Conservation (phyloP, 2,888 invertebrate genomes). For the Biston stratarius region DNA sequence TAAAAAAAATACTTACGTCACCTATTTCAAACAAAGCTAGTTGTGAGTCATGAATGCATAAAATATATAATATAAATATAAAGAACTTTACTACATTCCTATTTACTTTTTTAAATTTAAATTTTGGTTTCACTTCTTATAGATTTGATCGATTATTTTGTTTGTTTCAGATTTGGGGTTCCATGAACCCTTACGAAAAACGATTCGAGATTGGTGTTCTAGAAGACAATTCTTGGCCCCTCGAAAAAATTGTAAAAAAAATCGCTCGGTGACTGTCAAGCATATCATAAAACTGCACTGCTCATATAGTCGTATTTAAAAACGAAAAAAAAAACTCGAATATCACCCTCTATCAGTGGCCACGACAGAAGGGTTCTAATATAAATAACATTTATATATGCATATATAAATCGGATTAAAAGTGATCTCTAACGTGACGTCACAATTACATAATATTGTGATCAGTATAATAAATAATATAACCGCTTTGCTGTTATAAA, state of each 20-base stretch:
- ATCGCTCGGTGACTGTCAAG: slow-evolving; percentile 82
- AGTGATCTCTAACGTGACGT: slow-evolving; percentile 85
- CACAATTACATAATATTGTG: slow-evolving; percentile 77
- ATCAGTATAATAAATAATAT: slow-evolving; percentile 59
- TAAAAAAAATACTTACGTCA: too few species aligned
- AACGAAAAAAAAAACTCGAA: slow-evolving; percentile 70
- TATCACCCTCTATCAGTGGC: slow-evolving; percentile 80
- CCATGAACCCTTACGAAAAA: slow-evolving; percentile 73
- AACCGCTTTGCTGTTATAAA: slow-evolving; percentile 68
- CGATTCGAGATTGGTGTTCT: slow-evolving; percentile 78
- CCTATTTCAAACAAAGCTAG: too few species aligned
- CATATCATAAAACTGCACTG: slow-evolving; percentile 76
- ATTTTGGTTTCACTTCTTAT: too few species aligned
- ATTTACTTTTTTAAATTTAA: too few species aligned
- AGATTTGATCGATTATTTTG: slow-evolving; percentile 13
- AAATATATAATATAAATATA: too few species aligned
- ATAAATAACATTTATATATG: slow-evolving; percentile 76
- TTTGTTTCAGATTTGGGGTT: slow-evolving; percentile 80
- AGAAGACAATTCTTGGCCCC: slow-evolving; percentile 63
- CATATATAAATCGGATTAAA: slow-evolving; percentile 79
- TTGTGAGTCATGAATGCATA: too few species aligned
- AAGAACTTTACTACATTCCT: too few species aligned
- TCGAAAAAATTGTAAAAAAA: slow-evolving; percentile 68
- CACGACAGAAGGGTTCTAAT: slow-evolving; percentile 73
- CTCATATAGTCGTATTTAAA: slow-evolving; percentile 76